Conservation (phyloP, 2,888 invertebrate genomes). For the Chaetoderma sp. region DNA sequence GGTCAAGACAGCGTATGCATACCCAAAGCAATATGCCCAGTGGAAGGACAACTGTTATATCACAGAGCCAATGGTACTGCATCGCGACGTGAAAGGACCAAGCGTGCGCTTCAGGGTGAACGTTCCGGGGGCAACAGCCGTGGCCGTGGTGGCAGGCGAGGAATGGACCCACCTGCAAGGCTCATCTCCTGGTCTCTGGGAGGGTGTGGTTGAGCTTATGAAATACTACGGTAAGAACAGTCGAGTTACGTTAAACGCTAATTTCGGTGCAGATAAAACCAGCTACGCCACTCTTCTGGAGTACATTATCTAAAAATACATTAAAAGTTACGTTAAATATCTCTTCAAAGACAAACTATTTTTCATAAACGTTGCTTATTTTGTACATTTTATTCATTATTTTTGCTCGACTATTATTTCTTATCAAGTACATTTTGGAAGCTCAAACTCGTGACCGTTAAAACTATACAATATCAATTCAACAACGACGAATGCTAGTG, state of each 20-base stretch:
- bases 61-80: slow-evolving; percentile 52
- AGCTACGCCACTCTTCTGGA: slow-evolving; percentile 67
- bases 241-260: slow-evolving; percentile 66
- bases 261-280: slow-evolving; percentile 60
- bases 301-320: slow-evolving; percentile 53
- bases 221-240: slow-evolving; percentile 54
- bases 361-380: no score
- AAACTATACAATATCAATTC: no score
- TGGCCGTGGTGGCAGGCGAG: slow-evolving; percentile 64
- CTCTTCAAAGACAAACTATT: no score
- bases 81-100: slow-evolving; percentile 47
- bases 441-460: no score
- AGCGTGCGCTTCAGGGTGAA: slow-evolving; percentile 51
- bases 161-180: slow-evolving; percentile 66
- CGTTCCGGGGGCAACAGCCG: slow-evolving; percentile 62
- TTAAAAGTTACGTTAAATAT: no score
- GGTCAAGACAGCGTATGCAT: slow-evolving; percentile 50
- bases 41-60: slow-evolving; percentile 69
- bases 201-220: slow-evolving; percentile 53
- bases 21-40: slow-evolving; percentile 68
- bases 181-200: slow-evolving; percentile 55
- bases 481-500: no score
- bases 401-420: no score
- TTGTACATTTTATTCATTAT: no score
- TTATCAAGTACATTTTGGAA: no score